These are phyloP conservation scores for Caenorhabditis angaria DNA, from an alignment of 2,888 invertebrate genomes.

Conservation along the genomic window DNA sequence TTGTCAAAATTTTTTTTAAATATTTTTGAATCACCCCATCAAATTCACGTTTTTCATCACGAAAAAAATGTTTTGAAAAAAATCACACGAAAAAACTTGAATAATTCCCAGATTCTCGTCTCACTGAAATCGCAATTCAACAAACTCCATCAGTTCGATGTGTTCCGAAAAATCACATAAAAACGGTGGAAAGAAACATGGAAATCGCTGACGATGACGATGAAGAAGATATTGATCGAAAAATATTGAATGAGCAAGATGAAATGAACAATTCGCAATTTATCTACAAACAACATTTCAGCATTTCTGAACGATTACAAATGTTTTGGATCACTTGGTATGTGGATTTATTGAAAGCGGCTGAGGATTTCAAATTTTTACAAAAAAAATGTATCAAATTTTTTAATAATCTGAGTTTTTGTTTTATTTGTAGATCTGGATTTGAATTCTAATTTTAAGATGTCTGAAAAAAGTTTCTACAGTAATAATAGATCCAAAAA, in stretches of 20 bases:
- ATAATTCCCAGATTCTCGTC: background rate
- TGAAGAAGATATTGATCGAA: background rate
- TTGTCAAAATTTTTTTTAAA: no score
- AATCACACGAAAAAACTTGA: background rate
- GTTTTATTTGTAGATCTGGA: no score
- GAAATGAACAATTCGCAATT: constrained; percentile 23
- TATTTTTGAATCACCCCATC: no score
- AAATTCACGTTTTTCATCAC: no score
- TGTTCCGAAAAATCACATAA: constrained; percentile 16
- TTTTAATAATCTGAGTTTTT: no score
- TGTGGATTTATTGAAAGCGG: no score
- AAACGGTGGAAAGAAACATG: constrained; percentile 15
- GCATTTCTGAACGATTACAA: constrained; percentile 13
- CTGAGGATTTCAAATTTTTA: no score
- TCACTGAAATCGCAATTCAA: background rate
- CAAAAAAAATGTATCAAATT: no score
- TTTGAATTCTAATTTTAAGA: no score
- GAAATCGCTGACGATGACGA: constrained; percentile 26
- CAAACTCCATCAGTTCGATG: background rate
- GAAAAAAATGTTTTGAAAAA: background rate
- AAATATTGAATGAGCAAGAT: background rate
- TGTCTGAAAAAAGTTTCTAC: no score
- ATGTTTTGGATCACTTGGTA: constrained; percentile 14
- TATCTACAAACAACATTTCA: constrained; percentile 27
- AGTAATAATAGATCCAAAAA: no score